Conservation (phyloP, 2,888 invertebrate species). For the Platynereis dumerilii region DNA sequence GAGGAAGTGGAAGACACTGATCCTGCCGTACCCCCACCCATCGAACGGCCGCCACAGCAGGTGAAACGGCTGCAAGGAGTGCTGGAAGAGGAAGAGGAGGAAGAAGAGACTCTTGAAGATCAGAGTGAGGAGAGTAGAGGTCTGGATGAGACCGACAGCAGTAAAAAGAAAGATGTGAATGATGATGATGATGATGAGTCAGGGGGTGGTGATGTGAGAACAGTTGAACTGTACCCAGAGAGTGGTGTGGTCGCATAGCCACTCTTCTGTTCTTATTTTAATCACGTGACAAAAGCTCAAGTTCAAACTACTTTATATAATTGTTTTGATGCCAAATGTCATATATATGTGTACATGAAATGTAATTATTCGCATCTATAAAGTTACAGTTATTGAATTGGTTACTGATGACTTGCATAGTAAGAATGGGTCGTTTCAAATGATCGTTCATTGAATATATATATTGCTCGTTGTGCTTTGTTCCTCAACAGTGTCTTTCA, state of each 20-base stretch:
- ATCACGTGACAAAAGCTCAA: constrained; percentile 27
- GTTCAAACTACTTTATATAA: constrained; percentile 27
- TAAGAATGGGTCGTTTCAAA: too few species aligned
- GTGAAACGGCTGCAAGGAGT: too few species aligned
- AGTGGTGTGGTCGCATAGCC: constrained; percentile 29
- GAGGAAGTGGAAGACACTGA: constrained; percentile 15
- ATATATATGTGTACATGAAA: constrained; percentile 21
- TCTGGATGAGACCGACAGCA: background rate
- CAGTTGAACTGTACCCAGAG: constrained; percentile 27
- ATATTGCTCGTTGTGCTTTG: constrained; percentile 25
- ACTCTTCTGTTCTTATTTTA: constrained; percentile 6
- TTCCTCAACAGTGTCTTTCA: constrained; percentile 26
- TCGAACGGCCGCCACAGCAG: too few species aligned
- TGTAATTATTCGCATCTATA: constrained; percentile 23
- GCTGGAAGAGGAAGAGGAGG: constrained; percentile 20
- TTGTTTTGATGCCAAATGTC: constrained; percentile 29
- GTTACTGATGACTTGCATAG: background rate
- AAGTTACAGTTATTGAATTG: background rate
- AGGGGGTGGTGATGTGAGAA: constrained; percentile 18
- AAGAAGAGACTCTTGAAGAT: constrained; percentile 17
- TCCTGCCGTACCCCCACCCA: too few species aligned
- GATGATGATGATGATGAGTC: constrained; percentile 2
- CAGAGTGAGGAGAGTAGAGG: constrained; percentile 9
- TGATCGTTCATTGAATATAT: constrained; percentile 17
- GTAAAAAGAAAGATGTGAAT: background rate